Conservation (phyloP, 1,140 invertebrate genomes). For the Pararge aegeria region DNA sequence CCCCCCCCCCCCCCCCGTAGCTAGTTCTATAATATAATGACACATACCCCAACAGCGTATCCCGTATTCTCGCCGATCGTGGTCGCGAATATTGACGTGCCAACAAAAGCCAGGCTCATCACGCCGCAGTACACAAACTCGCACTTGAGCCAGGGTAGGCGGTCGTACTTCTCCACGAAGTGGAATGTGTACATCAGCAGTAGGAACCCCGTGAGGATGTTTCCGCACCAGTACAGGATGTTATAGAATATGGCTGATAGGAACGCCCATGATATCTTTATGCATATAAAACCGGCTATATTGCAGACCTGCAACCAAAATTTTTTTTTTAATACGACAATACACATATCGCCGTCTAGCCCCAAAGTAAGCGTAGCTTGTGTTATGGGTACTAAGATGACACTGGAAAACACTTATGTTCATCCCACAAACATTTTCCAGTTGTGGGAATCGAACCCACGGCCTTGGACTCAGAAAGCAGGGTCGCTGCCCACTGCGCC, state of each 20-base stretch:
- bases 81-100: slow-evolving; percentile 61
- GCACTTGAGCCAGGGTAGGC: slow-evolving; percentile 91
- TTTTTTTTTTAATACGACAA: not conserved
- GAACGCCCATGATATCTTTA: slow-evolving; percentile 84
- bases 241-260: slow-evolving; percentile 82
- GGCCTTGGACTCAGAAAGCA: too few relatives aligned
- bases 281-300: slow-evolving; percentile 91
- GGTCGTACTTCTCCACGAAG: slow-evolving; percentile 90
- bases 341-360: too few relatives aligned
- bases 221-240: slow-evolving; percentile 89
- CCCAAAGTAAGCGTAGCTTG: too few relatives aligned
- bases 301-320: slow-evolving; percentile 84
- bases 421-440: too few relatives aligned
- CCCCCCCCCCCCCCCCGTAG: too few relatives aligned
- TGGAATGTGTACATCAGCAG: slow-evolving; percentile 91
- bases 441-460: too few relatives aligned
- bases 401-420: too few relatives aligned
- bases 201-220: slow-evolving; percentile 89
- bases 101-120: slow-evolving; percentile 83
- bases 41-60: slow-evolving; percentile 67
- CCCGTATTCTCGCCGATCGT: slow-evolving; percentile 57
- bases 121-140: slow-evolving; percentile 87
- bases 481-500: too few relatives aligned
- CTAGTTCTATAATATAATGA: not conserved
- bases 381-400: too few relatives aligned